phyloP scores from a whole-genome alignment of 2,797 vertebrate genomes.

The Nasua narica region DNA sequence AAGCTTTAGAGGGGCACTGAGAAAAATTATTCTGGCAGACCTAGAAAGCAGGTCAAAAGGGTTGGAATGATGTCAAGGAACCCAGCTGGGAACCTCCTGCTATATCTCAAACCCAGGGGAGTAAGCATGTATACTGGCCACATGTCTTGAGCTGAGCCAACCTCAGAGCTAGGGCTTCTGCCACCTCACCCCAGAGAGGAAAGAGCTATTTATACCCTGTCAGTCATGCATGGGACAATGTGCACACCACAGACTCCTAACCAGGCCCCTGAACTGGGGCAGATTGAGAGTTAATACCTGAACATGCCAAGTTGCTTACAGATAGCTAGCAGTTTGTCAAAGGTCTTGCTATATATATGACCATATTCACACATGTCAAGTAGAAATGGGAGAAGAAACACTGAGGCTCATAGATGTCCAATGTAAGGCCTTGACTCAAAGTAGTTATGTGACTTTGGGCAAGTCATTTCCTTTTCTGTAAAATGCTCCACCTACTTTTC shows the following conservation, averaged over 20 bases:
- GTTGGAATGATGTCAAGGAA: conserved; percentile 62
- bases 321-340: neutral
- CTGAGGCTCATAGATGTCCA: neutral
- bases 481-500: conserved; percentile 22
- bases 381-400: conserved; percentile 19
- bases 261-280: conserved; percentile 13
- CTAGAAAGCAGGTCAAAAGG: conserved; percentile 38
- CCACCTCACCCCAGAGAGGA: conserved; percentile 31
- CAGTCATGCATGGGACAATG: conserved; percentile 45
- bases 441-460: neutral
- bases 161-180: conserved; percentile 42
- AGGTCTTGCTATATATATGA: neutral
- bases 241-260: conserved; percentile 26
- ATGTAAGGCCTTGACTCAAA: neutral
- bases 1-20: neutral
- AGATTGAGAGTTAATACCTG: conserved; percentile 15
- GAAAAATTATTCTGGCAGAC: conserved; percentile 26
- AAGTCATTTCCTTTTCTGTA: neutral
- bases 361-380: neutral
- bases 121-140: conserved; percentile 49
- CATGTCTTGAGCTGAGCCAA: conserved; percentile 42
- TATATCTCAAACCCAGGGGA: conserved; percentile 39
- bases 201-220: conserved; percentile 58
- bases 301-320: conserved; percentile 10
- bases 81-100: conserved; percentile 53